Evolutionary conservation across 2,113 vertebrate species (phyloP).

Genomic region (Laticauda colubrina): DNA sequence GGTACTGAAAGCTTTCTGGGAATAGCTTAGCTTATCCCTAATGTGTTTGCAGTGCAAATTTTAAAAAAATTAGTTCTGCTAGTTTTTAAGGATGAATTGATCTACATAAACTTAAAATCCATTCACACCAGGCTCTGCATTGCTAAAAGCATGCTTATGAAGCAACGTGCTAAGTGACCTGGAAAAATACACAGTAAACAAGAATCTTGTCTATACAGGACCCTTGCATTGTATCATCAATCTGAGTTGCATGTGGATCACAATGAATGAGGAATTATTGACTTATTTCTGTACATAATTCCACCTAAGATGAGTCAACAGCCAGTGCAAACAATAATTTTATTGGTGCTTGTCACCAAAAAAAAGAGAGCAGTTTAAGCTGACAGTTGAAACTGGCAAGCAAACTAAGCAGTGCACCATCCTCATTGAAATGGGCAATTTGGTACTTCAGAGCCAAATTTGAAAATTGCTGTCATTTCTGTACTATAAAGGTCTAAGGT

Average conservation of each 20-base stretch:
- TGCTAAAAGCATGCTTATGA: constrained; percentile 50
- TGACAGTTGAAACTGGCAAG: constrained; percentile 55
- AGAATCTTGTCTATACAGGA: constrained; percentile 52
- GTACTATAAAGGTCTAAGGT: constrained; percentile 16
- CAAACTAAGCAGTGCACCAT: constrained; percentile 48
- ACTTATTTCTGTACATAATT: constrained; percentile 75
- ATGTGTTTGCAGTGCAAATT: constrained; percentile 65
- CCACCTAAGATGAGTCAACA: constrained; percentile 75
- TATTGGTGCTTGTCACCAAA: constrained; percentile 66
- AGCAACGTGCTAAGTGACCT: constrained; percentile 57
- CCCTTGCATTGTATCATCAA: constrained; percentile 49
- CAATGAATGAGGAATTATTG: constrained; percentile 64
- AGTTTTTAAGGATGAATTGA: constrained; percentile 66
- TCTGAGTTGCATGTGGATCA: constrained; percentile 54
- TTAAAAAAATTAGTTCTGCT: constrained; percentile 49
- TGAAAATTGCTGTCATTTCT: constrained; percentile 47
- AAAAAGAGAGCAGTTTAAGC: constrained; percentile 56
- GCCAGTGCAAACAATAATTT: constrained; percentile 65
- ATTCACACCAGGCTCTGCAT: constrained; percentile 41
- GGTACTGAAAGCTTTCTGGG: constrained; percentile 13
- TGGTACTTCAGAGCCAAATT: not conserved
- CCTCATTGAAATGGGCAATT: constrained; percentile 53
- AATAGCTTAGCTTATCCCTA: constrained; percentile 54
- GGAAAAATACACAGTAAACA: constrained; percentile 68
- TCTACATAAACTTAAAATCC: constrained; percentile 47